Base-by-base conservation (phyloP, 2,888 invertebrate species). In the Synergus laeviventris region DNA sequence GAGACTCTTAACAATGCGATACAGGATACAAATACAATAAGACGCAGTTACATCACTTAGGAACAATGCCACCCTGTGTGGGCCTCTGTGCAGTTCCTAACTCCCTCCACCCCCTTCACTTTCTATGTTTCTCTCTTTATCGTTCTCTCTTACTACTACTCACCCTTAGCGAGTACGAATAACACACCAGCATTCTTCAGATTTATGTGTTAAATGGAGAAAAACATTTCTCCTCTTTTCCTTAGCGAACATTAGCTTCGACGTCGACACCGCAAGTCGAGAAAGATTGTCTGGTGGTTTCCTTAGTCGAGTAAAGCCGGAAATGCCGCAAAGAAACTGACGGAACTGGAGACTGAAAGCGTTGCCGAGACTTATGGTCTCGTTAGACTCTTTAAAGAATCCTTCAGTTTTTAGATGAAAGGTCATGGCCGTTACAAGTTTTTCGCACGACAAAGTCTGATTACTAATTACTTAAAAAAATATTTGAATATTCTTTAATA, bases 1-100 rank as follows among this genome's bases (percentile, higher is more conserved):
- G 88, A 90, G 88, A 86, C 89, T 89, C 89, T 89, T 88, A 88
- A 90, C 90, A 90, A 91, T 90, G 85, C 90, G 88, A 90, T 90
- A 90, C 91, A 90, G 91, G 91, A 91, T 90, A 90, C 90, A 91
- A 90, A 91, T 90, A 90, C 91, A 91, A 91, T 91, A 91, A 91
- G 90, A 90, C 90, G 90, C 89, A 90, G 91, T 90, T 91, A 91
- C 89, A 90, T 91, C 91, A 90, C 90, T 91, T 91, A 90, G 90
- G 90, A 90, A 91, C 90, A 91, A 91, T 90, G 87, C 88, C 82
- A 83, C 84, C 76, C 76, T 66, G 75, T 79, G 77, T 77, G 75
- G 75, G 76, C 77, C 78, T 74, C 77, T 64, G 74, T 54, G 36
- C 45, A 5, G n/a, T 60, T 54, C 31, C 31, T 31, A 31, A 3